Evolutionary conservation across 2,888 invertebrate species (phyloP).

Genomic region (Pristionchus exspectatus): DNA sequence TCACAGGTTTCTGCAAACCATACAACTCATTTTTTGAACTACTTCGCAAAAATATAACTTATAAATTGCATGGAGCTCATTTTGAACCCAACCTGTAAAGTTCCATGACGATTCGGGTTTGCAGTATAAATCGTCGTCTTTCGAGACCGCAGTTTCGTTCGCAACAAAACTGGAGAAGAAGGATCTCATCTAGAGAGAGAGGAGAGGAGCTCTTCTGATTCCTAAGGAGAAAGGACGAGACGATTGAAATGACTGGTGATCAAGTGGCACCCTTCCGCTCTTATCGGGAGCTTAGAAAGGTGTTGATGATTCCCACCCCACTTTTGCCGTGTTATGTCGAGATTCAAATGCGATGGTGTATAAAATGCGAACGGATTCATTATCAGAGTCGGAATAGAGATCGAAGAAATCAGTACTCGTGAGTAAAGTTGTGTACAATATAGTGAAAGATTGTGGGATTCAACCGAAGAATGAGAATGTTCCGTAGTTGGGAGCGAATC

Average conservation of each 20-base stretch:
- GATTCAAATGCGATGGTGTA: neutral
- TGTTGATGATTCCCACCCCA: slow-evolving; percentile 3
- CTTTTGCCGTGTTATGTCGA: neutral
- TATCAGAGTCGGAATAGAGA: neutral
- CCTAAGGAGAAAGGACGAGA: neutral
- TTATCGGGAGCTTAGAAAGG: slow-evolving; percentile 13
- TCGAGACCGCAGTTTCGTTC: neutral
- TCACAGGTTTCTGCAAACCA: neutral
- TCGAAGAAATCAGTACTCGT: neutral
- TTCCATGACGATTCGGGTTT: neutral
- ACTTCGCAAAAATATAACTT: too few species aligned
- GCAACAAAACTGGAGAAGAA: neutral
- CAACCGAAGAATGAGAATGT: slow-evolving; percentile 21
- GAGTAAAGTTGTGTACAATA: neutral
- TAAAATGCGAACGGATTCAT: neutral
- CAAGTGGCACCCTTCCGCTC: neutral
- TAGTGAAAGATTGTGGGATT: neutral
- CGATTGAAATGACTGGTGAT: neutral
- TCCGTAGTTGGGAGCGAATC: slow-evolving; percentile 26
- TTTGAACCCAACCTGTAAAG: neutral
- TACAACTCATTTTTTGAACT: neutral
- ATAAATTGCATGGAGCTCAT: too few species aligned
- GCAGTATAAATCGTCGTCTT: neutral
- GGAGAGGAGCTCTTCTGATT: neutral
- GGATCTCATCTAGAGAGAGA: slow-evolving; percentile 13